Evolutionary conservation across 2,797 vertebrate genomes (phyloP).

Genomic region (Mus caroli): DNA sequence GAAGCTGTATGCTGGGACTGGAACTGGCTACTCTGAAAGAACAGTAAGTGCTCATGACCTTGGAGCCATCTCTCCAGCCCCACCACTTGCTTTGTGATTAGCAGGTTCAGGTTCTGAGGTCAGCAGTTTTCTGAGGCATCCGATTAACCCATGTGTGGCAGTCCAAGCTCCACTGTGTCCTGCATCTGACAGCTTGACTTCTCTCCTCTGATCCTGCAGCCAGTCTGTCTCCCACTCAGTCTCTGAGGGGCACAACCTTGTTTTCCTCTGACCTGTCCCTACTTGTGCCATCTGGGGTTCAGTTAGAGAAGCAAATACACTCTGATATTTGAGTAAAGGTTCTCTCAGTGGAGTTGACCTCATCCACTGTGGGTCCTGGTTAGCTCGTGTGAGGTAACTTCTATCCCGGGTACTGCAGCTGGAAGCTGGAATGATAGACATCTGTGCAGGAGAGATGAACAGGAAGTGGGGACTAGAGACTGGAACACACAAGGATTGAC

Average conservation of each 20-base stretch:
- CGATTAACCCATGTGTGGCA: background rate
- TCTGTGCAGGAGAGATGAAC: background rate
- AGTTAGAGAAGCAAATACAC: slow-evolving; percentile 8
- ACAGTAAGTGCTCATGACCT: background rate
- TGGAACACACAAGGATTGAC: background rate
- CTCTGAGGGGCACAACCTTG: background rate
- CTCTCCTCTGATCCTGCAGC: background rate
- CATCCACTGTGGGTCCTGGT: background rate
- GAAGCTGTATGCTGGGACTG: background rate
- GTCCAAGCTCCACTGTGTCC: background rate
- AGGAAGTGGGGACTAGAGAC: background rate
- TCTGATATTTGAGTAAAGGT: background rate
- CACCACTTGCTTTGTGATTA: background rate
- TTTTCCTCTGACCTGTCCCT: background rate
- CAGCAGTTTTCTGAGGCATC: background rate
- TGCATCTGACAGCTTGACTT: background rate
- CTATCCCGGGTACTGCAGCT: background rate
- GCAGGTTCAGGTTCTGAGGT: background rate
- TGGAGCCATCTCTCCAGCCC: background rate
- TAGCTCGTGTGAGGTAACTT: background rate
- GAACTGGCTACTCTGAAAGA: background rate
- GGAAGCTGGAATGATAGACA: background rate
- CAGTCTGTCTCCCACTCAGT: background rate
- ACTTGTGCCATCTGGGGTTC: background rate
- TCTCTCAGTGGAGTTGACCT: background rate